Base-by-base conservation (phyloP, 2,888 invertebrate species). In the Dioctria rufipes region DNA sequence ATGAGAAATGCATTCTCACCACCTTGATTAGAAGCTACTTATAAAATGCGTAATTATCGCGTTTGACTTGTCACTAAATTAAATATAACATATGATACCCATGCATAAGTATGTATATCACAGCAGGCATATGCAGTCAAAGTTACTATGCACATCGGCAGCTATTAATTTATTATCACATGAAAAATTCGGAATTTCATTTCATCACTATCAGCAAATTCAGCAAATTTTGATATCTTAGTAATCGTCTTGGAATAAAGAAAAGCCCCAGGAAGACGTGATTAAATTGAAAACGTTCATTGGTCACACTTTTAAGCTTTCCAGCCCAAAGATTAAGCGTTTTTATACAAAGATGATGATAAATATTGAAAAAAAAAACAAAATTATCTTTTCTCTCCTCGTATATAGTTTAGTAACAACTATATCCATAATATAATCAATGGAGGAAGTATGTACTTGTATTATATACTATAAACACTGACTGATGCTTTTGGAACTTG, bases 231-330 rank as follows among this genome's bases (percentile, higher is more conserved):
- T 13, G 63, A 77, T 77, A 63, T 46, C 77, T 77, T 25, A 40
- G 39, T 49, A 77, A 61, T 63, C 61, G 61, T 77, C 63, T 42
- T n/a, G 40, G 77, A 77, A 77, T 61, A 63, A 51, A 61, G 49
- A 63, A 61, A 46, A 39, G 60, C n/a, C 43, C 61, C 77, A 77
- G 77, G 77, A 77, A 77, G 77, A 77, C 77, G 77, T 77, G 77
- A 77, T 77, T 63, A 77, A 77, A 77, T 39, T 77, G 37, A 63
- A 63, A 61, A 46, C 63, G 63, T 39, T 63, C 43, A 63, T 63
- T 77, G 63, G 77, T 37, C 60, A 58, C 58, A 13, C 9, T 42
- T 25, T 39, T 73, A 73, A 73, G 73, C 58, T 42, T 25, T 25
- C 25, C 8, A 42, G n/a, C 9, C 13, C 77, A 9, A 60, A 43